Conservation (phyloP, 2,113 vertebrate genomes). For the Myrmophylax atrothorax region DNA sequence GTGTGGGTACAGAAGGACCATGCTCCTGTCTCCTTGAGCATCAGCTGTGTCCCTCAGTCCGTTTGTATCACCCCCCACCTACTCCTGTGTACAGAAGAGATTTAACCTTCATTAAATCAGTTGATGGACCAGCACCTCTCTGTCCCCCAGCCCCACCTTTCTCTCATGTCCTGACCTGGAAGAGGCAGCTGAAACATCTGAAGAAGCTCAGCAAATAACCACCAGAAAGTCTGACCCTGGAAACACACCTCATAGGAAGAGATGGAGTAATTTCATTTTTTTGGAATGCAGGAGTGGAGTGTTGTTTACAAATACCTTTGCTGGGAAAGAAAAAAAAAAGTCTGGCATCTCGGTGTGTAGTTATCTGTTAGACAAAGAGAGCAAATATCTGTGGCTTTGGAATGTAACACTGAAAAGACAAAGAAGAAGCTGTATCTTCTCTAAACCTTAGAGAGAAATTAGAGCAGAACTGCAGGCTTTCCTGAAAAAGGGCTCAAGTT, state of each 20-base stretch:
- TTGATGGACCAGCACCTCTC: neutral
- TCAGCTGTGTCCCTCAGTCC: neutral
- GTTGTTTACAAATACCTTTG: conserved; percentile 47
- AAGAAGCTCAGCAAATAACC: neutral
- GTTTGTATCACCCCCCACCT: neutral
- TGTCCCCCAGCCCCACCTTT: neutral
- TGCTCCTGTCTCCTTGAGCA: neutral
- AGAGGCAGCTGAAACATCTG: neutral
- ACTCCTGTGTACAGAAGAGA: neutral
- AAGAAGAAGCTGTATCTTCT: neutral
- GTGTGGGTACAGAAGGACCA: neutral
- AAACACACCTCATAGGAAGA: neutral
- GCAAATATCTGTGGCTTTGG: neutral
- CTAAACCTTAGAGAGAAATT: neutral
- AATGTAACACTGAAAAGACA: neutral
- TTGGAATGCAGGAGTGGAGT: neutral
- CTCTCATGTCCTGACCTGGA: neutral
- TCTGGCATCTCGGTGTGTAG: neutral
- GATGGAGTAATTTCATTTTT: neutral
- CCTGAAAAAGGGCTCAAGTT: neutral
- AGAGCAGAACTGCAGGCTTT: neutral
- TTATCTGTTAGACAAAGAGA: conserved; percentile 31
- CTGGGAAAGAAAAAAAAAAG: neutral
- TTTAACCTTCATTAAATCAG: neutral
- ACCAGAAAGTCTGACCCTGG: neutral